Conservation (phyloP, 2,888 invertebrate species). For the Athalia circularis region DNA sequence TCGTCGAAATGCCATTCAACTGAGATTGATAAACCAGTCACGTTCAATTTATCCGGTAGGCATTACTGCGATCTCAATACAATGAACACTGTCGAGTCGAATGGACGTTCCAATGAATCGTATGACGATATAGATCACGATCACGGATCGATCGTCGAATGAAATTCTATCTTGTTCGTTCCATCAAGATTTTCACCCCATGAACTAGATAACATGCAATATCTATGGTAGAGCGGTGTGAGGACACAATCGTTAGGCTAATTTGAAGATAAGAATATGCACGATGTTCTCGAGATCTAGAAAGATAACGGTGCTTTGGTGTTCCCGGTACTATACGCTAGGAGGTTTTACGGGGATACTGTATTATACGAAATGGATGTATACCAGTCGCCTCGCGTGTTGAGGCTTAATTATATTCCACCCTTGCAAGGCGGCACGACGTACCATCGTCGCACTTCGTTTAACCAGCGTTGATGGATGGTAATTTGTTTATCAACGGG, state of each 20-base stretch:
- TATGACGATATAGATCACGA: too few relatives aligned
- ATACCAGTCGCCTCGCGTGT: neutral
- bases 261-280: too few relatives aligned
- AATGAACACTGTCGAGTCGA: too few relatives aligned
- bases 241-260: too few relatives aligned
- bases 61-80: neutral
- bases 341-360: neutral
- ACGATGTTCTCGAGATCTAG: too few relatives aligned
- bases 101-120: too few relatives aligned
- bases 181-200: too few relatives aligned
- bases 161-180: too few relatives aligned
- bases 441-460: constrained; percentile 26
- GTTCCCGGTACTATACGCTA: neutral
- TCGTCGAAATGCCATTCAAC: neutral
- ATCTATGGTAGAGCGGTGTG: too few relatives aligned
- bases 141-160: too few relatives aligned
- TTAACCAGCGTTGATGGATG: constrained; percentile 36
- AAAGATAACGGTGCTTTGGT: too few relatives aligned
- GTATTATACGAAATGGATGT: neutral
- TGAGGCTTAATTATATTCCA: constrained; percentile 31
- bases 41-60: neutral
- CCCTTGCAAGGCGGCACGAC: constrained; percentile 22
- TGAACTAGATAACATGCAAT: too few relatives aligned
- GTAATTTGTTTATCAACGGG: constrained; percentile 42
- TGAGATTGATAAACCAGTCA: neutral